Percentiles rank a stretch among this genome's conserved stretches.
Conservation (phyloP, 2,113 vertebrate genomes). For the Passerina amoena region DNA sequence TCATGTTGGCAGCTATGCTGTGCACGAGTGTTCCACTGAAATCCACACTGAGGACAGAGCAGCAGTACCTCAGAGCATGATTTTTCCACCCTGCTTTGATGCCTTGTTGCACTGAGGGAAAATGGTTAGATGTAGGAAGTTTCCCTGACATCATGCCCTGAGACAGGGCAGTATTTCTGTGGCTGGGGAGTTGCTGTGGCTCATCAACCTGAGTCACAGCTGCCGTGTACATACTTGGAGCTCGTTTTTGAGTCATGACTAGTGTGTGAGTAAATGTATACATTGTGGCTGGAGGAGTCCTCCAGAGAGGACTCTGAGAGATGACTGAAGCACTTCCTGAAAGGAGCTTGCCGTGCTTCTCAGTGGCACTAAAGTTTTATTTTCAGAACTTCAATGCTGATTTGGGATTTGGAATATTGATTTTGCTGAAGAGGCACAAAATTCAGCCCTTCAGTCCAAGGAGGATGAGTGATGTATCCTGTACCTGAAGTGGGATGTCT, state of each 20-base stretch:
- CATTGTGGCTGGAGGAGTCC: not conserved
- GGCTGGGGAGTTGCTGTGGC: not conserved
- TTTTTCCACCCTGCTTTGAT: not conserved
- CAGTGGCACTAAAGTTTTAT: not conserved
- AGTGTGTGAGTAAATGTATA: not conserved
- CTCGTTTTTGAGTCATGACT: rapidly evolving
- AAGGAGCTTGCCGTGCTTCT: not conserved
- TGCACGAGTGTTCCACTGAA: not conserved
- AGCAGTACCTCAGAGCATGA: not conserved
- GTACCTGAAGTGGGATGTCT: not conserved
- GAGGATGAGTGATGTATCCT: not conserved
- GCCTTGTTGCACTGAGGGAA: not conserved
- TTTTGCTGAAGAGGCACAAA: not conserved
- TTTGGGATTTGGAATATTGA: not conserved
- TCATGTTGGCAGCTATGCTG: not conserved
- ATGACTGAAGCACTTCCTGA: not conserved
- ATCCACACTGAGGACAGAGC: not conserved
- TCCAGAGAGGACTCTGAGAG: not conserved
- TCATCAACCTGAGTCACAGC: not conserved
- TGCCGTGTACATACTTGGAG: not conserved
- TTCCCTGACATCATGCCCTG: not conserved
- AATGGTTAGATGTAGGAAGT: not conserved
- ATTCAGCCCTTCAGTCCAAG: not conserved
- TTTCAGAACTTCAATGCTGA: not conserved
- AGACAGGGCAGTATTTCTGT: not conserved